Conservation (phyloP, 2,113 vertebrate genomes). For the Campylorhamphus procurvoides region DNA sequence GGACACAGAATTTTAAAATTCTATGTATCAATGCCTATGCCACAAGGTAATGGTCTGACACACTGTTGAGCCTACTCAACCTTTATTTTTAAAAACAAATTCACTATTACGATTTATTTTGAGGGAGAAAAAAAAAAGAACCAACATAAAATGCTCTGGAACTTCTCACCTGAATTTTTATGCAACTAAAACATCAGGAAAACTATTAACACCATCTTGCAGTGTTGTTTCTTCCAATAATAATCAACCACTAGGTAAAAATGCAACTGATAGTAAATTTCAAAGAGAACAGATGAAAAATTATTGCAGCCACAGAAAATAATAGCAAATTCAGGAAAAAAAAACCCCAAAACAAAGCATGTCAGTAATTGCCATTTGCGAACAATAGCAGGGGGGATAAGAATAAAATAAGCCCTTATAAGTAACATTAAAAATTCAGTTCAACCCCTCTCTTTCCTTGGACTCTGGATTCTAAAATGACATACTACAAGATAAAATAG, state of each 20-base stretch:
- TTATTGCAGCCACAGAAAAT: not conserved
- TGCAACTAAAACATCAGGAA: not conserved
- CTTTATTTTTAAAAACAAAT: not conserved
- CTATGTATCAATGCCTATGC: not conserved
- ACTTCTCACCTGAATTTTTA: not conserved
- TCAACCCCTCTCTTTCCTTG: conserved; percentile 58
- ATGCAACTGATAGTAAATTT: not conserved
- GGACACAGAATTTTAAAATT: conserved; percentile 35
- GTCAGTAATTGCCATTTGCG: not conserved
- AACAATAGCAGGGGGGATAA: conserved; percentile 18
- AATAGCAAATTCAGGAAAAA: not conserved
- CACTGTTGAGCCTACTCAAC: not conserved
- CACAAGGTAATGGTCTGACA: not conserved
- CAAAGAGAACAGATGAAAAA: conserved; percentile 26
- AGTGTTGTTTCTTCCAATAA: not conserved
- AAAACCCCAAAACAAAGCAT: not conserved
- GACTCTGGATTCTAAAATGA: conserved; percentile 82
- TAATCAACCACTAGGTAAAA: not conserved
- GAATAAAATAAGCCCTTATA: conserved; percentile 51
- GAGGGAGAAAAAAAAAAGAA: not conserved
- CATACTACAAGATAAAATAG: conserved; percentile 97
- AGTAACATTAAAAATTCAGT: conserved; percentile 77
- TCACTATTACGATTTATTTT: not conserved
- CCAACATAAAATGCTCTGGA: not conserved
- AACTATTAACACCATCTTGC: not conserved